Percentiles rank a stretch among this genome's conserved stretches.
Evolutionary conservation across 2,888 invertebrate genomes (phyloP).

Genomic region (Drosophila falleni): DNA sequence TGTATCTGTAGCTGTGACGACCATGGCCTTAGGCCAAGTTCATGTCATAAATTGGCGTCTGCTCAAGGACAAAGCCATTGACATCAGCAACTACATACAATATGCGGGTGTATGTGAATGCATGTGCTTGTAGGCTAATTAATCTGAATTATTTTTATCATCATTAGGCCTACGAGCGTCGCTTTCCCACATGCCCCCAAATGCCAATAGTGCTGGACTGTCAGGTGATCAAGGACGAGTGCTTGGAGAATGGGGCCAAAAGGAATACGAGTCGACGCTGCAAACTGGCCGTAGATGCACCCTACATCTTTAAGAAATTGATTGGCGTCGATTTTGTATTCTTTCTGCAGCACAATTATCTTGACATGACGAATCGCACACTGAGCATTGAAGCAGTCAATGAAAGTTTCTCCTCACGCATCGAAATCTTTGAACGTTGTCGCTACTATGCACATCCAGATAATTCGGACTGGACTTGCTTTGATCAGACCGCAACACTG

Average conservation of each 20-base stretch:
- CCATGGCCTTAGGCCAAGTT: conserved; percentile 57
- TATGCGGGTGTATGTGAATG: neutral
- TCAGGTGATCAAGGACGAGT: conserved; percentile 91
- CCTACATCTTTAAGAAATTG: conserved; percentile 97
- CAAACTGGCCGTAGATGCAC: conserved; percentile 96
- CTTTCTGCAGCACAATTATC: conserved; percentile 95
- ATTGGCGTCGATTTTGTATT: conserved; percentile 96
- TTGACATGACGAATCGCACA: conserved; percentile 91
- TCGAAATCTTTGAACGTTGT: conserved; percentile 95
- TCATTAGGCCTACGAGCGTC: conserved; percentile 94
- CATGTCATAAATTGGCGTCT: conserved; percentile 58
- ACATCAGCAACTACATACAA: conserved; percentile 6
- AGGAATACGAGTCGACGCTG: conserved; percentile 94
- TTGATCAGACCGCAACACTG: conserved; percentile 95
- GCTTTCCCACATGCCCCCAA: conserved; percentile 97
- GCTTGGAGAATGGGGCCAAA: conserved; percentile 91
- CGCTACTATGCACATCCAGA: conserved; percentile 91
- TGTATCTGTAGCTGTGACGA: conserved; percentile 15
- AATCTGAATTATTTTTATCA: conserved; percentile 9
- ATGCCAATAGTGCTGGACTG: conserved; percentile 97
- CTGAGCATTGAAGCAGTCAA: conserved; percentile 96
- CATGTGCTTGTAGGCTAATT: conserved; percentile 10
- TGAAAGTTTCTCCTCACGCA: conserved; percentile 94
- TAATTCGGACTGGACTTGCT: conserved; percentile 97
- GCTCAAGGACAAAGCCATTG: conserved; percentile 51